Evolutionary conservation across 2,888 invertebrate genomes (phyloP).

Genomic region (Prionchulus punctatus): DNA sequence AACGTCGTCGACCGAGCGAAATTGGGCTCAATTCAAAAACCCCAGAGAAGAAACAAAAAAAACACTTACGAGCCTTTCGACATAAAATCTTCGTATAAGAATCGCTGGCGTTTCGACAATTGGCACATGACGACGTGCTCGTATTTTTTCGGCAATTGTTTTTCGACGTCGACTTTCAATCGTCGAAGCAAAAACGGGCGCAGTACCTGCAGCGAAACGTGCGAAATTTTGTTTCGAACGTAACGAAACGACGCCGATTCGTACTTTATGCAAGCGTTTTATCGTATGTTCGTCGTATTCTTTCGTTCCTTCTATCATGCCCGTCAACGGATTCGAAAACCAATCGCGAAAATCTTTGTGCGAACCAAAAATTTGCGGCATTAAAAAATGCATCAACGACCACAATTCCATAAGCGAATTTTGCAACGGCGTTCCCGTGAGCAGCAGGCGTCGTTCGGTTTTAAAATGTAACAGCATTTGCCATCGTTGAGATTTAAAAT

Average conservation of each 20-base stretch:
- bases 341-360: constrained; percentile 89
- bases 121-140: constrained; percentile 85
- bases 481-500: constrained; percentile 97
- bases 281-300: constrained; percentile 79
- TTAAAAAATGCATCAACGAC: constrained; percentile 94
- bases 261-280: constrained; percentile 67
- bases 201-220: constrained; percentile 48
- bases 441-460: constrained; percentile 66
- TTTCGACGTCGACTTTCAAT: constrained; percentile 83
- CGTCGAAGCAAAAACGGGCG: constrained; percentile 80
- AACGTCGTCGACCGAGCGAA: no score
- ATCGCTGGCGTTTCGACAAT: constrained; percentile 84
- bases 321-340: constrained; percentile 92
- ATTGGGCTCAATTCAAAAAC: no score
- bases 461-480: constrained; percentile 85
- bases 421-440: constrained; percentile 87
- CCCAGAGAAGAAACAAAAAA: background rate
- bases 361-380: constrained; percentile 90
- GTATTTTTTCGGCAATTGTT: constrained; percentile 88
- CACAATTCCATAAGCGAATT: constrained; percentile 91
- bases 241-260: background rate
- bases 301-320: constrained; percentile 80
- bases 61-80: constrained; percentile 65
- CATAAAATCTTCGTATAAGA: constrained; percentile 98
- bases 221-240: background rate